Evolutionary conservation across 2,797 vertebrate genomes (phyloP), one percentile per base, ranked within the genome.

Genomic region (Graptemys geographica): DNA sequence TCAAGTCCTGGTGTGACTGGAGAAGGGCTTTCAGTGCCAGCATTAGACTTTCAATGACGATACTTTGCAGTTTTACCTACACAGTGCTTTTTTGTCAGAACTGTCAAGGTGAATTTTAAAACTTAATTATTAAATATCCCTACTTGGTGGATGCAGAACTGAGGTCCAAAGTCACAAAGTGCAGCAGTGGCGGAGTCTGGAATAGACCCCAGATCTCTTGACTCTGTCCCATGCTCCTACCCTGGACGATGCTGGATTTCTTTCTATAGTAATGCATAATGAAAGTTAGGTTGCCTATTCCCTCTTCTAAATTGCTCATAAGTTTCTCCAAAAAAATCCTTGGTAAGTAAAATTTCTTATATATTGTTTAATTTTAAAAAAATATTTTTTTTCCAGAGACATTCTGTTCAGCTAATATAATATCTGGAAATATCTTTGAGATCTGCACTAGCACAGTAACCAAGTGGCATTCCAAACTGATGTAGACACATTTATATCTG

Each of bases 121-220:
- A 81, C 18, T 6, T 0, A 37, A 1, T 1, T 16, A 23, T 1
- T 11, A 41, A 37, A 37, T 2, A 25, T 23, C 62, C 3, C 3
- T 5, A 6, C 25, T 76, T 91, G 3, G 2, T 0, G 1, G 28
- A 6, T 0, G 16, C 69, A 28, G 53, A 3, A n/a, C 12, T 8
- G 85, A 89, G 84, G 10, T 4, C 44, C n/a, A 18, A 1, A 4
- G 6, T 23, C 65, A 11, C 23, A 15, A 19, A 65, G 80, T 33
- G 15, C 55, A 95, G 84, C 59, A 79, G 27, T 8, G 31, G 51
- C 1, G 51, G 59, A 65, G 31, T 2, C 33, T 28, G 49, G 13
- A 62, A 1, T 8, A 62, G 81, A 65, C 52, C n/a, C 9, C 44
- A 76, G 41, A 49, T 76, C 44, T 47, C 25, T 49, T 76, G 23